Base-by-base conservation (phyloP, 2,113 vertebrate genomes). In the Theristicus caerulescens region DNA sequence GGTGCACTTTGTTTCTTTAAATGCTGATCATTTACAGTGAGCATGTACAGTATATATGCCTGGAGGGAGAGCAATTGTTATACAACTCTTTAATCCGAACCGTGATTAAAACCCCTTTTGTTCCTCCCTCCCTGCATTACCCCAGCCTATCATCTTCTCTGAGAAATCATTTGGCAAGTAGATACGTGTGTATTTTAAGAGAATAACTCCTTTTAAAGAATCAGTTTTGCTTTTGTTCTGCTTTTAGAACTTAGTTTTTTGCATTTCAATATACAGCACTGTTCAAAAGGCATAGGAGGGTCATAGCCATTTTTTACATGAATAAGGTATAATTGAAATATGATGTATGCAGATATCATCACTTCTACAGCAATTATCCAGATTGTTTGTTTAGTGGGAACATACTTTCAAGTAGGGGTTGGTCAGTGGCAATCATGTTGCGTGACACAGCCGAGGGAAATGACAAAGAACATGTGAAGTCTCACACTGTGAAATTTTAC, bases 51-150 rank as follows among this genome's bases (percentile, higher is more conserved):
- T 96, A 72, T 82, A 86, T 91, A 54, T 86, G 96, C 96, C 96
- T 94, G 87, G 95, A 97, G 96, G 97, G 96, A 96, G 78, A 91
- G 88, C 79, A 82, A 90, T 96, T 94, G 96, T 97, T 95, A 95
- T 34, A 95, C 94, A 97, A 96, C 91, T 96, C 95, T 84, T 95
- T 96, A 97, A 97, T 96, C 95, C 12, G 1, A 94, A 79, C 89
- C 83, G 16, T 96, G 94, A 97, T 97, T 97, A 97, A 96, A 96
- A 87, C 86, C 73, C 62, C 81, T 94, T 97, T 97, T 97, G 94
- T 97, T 95, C 86, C 93, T 94, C 88, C 88, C 93, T 95, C 88
- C 73, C 88, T 82, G 88, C 86, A 24, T 73, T 94, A 59, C 95
- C 73, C 86, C 83, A 96, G 93, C 95, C 97, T 97, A 96, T 96